phyloP scores from a whole-genome alignment of 2,888 invertebrate species.

The Corbicula japonica region DNA sequence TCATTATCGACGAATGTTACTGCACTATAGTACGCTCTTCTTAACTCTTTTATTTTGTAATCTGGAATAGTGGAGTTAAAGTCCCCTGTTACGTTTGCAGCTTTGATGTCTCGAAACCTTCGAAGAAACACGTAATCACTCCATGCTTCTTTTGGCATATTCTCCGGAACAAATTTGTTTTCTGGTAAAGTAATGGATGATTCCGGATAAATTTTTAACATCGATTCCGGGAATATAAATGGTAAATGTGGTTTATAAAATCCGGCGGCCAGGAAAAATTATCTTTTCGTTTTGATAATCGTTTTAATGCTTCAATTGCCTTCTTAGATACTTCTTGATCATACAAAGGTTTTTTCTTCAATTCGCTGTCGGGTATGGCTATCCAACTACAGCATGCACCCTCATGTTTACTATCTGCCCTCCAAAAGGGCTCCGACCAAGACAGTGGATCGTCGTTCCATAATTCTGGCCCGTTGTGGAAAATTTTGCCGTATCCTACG shows the following conservation, averaged over 20 bases:
- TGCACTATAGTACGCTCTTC: slow-evolving; percentile 66
- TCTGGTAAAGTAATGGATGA: slow-evolving; percentile 23
- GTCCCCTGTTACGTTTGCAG: slow-evolving; percentile 43
- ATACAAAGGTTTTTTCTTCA: slow-evolving; percentile 90
- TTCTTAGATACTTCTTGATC: slow-evolving; percentile 91
- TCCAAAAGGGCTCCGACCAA: slow-evolving; percentile 61
- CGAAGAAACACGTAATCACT: slow-evolving; percentile 58
- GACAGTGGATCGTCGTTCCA: slow-evolving; percentile 66
- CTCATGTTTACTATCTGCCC: not conserved
- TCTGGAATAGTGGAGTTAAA: slow-evolving; percentile 71
- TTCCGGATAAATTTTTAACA: slow-evolving; percentile 89
- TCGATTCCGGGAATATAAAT: slow-evolving; percentile 92
- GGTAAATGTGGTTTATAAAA: slow-evolving; percentile 96
- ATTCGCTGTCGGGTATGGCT: slow-evolving; percentile 45
- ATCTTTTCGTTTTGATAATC: not conserved
- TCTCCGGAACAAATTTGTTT: slow-evolving; percentile 65
- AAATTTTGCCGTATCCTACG: slow-evolving; percentile 93
- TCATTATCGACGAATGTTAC: slow-evolving; percentile 59
- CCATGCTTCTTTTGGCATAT: slow-evolving; percentile 73
- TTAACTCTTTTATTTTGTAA: slow-evolving; percentile 45
- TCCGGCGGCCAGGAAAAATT: slow-evolving; percentile 92
- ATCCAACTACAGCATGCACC: slow-evolving; percentile 47
- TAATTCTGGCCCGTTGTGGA: slow-evolving; percentile 89
- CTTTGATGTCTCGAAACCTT: slow-evolving; percentile 60
- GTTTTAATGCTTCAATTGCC: slow-evolving; percentile 89